phyloP scores from a whole-genome alignment of 1,140 invertebrate species.

The Dryas iulia region DNA sequence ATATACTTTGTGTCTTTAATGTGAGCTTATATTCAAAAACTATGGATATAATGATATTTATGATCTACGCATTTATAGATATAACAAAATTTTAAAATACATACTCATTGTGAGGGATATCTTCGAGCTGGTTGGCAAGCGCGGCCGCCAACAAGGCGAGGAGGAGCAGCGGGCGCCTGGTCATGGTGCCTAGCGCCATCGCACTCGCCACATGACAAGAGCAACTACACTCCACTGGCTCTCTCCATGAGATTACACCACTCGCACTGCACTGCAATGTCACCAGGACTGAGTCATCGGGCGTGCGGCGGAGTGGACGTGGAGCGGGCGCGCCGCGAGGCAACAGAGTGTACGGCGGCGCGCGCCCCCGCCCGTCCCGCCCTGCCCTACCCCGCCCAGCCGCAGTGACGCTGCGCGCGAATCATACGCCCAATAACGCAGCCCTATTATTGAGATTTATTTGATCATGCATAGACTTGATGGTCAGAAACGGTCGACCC shows the following conservation, averaged over 20 bases:
- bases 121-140: conserved; percentile 87
- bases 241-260: conserved; percentile 52
- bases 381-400: conserved; percentile 42
- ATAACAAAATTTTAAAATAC: conserved; percentile 39
- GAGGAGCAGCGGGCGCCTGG: conserved; percentile 55
- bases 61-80: too few relatives aligned
- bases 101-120: conserved; percentile 92
- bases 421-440: conserved; percentile 78
- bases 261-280: conserved; percentile 63
- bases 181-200: conserved; percentile 64
- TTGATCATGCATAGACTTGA: conserved; percentile 63
- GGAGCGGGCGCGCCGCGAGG: conserved; percentile 50
- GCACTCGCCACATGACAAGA: conserved; percentile 64
- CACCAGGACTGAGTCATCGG: conserved; percentile 56
- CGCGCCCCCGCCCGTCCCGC: conserved; percentile 46
- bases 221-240: conserved; percentile 51
- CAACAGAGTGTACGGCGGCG: conserved; percentile 41
- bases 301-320: conserved; percentile 38
- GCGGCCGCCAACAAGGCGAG: conserved; percentile 62
- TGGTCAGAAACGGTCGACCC: conserved; percentile 39
- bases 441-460: conserved; percentile 76
- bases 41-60: background rate
- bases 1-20: background rate
- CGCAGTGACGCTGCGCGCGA: conserved; percentile 76
- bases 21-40: background rate